These are phyloP conservation scores for Calidris pygmaea DNA, from an alignment of 2,113 vertebrate genomes.

Conservation along the genomic window DNA sequence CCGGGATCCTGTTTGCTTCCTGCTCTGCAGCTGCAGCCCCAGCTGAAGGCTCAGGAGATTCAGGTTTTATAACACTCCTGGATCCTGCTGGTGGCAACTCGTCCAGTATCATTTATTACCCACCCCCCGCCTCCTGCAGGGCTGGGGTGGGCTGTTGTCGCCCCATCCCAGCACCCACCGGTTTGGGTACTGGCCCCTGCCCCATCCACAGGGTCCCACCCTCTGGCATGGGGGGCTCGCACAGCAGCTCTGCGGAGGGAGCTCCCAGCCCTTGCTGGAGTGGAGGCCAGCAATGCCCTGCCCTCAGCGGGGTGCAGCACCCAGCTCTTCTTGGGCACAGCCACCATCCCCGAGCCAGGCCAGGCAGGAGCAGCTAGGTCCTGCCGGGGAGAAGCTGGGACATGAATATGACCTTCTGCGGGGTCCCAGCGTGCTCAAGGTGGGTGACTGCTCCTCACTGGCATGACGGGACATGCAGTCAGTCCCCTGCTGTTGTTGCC, in stretches of 20 bases:
- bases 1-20: constrained; percentile 66
- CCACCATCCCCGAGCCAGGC: too few species aligned
- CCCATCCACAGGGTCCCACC: neutral
- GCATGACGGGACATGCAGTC: rapidly evolving
- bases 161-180: neutral
- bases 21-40: constrained; percentile 57
- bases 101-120: neutral
- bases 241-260: neutral
- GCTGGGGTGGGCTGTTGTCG: neutral
- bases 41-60: constrained; percentile 46
- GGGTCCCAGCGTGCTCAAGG: neutral
- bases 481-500: neutral
- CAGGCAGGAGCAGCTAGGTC: neutral
- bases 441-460: neutral
- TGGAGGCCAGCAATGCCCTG: neutral
- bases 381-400: neutral
- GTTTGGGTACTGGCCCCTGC: neutral
- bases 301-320: neutral
- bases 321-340: neutral
- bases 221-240: rapidly evolving
- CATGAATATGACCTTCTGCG: rapidly evolving
- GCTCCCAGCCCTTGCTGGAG: neutral
- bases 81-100: constrained; percentile 7
- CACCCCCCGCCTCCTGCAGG: rapidly evolving
- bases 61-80: constrained; percentile 56